A percentile compares a stretch with the other conserved stretches of the same genome.
These are phyloP conservation scores for Myzus persicae DNA, from an alignment of 1,140 invertebrate species.

Conservation along the genomic window DNA sequence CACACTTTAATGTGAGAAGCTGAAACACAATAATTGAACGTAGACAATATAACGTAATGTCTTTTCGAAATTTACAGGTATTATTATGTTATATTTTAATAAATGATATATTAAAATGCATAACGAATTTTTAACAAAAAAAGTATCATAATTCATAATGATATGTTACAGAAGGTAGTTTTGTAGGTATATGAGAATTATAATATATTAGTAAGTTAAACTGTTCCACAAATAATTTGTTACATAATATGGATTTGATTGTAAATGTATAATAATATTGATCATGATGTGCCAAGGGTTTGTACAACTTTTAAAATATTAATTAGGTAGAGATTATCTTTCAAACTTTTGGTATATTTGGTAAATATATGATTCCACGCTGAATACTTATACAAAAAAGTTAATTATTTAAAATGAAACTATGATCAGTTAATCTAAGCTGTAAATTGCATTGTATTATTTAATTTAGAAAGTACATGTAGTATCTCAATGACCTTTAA, in stretches of 20 bases:
- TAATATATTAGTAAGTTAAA: too few species aligned
- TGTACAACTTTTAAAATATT: not conserved
- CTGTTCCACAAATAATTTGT: not conserved
- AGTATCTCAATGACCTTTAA: not conserved
- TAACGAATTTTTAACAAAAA: too few species aligned
- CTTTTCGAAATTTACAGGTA: too few species aligned
- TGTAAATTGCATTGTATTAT: not conserved
- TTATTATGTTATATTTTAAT: too few species aligned
- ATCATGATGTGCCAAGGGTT: not conserved
- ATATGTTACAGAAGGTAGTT: too few species aligned
- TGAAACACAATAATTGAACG: not conserved
- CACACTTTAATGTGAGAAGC: not conserved
- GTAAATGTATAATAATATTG: not conserved
- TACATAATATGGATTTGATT: not conserved
- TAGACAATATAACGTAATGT: not conserved
- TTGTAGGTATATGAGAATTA: too few species aligned
- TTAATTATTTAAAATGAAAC: not conserved
- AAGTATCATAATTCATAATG: too few species aligned
- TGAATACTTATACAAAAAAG: not conserved
- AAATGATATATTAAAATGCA: too few species aligned
- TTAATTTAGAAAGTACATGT: not conserved
- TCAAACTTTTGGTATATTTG: not conserved
- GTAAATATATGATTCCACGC: not conserved
- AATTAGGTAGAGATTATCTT: too few species aligned
- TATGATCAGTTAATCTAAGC: not conserved